Evolutionary conservation across 2,888 invertebrate species (phyloP), one percentile per base, ranked within the genome.

Genomic region (Stenotaenia linearis): DNA sequence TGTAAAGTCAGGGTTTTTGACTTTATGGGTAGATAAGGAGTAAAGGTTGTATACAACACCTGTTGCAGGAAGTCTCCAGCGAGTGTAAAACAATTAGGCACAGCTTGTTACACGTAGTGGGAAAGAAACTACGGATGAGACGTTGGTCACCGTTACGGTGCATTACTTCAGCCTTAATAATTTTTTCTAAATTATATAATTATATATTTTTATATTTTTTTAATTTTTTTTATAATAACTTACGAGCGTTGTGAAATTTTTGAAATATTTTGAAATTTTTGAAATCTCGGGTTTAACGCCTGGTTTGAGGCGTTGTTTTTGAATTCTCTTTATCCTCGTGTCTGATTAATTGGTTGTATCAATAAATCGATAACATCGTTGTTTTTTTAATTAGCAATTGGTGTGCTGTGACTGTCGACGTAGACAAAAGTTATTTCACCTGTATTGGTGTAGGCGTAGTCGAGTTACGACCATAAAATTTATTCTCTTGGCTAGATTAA

Each of bases 91-190:
- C 28, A 69, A 69, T 69, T 69, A 69, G 69, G 25, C 25, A 25
- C 69, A 69, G 25, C 69, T 69, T 69, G 69, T 69, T 69, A 69
- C 69, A 69, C 69, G 25, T 69, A 28, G 69, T 69, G 69, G 69
- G 69, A 69, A 69, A 28, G 69, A 28, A 69, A 23, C 25, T 69
- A 25, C 1, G 69, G 69, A 69, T 69, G 69, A 23, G 69, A 15
- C 69, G 12, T 15, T 15, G 69, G 15, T 69, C 28, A 28, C 15
- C 15, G 9, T 28, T 69, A 69, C 7, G 15, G 28, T 15, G 25
- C 23, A 69, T 69, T 28, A 69, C 23, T 69, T 69, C 15, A 3
- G 15, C 15, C 25, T 12, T 45, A 25, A 28, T 50, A 18, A 18
- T 50, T 50, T n/a, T 50, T n/a, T 50, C 7, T 50, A 2, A 21